Evolutionary conservation across 2,888 invertebrate genomes (phyloP).

Genomic region (Dryadula phaetusa): DNA sequence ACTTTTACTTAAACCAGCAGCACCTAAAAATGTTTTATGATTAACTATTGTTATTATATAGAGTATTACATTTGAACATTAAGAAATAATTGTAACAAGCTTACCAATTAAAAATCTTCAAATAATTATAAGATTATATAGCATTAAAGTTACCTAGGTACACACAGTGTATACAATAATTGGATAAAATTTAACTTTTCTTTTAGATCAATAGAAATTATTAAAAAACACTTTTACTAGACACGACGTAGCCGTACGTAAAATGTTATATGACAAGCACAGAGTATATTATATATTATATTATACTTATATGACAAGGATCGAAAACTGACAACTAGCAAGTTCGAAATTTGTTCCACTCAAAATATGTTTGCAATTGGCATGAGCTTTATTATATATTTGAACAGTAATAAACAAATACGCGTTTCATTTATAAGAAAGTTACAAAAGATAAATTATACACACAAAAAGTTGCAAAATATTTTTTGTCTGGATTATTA

Average conservation of each 20-base stretch:
- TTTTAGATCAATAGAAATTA: not conserved
- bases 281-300: too few species aligned
- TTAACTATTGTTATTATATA: not conserved
- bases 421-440: too few species aligned
- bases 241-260: constrained; percentile 14
- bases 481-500: too few species aligned
- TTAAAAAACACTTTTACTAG: not conserved
- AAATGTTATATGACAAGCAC: constrained; percentile 6
- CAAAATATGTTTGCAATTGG: too few species aligned
- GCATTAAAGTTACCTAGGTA: not conserved
- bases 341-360: too few species aligned
- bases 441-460: too few species aligned
- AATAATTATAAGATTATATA: not conserved
- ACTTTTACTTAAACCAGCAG: not conserved
- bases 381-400: too few species aligned
- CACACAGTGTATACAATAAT: not conserved
- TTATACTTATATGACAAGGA: too few species aligned
- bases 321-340: constrained; percentile 1
- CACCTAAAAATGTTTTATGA: not conserved
- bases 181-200: not conserved
- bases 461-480: too few species aligned
- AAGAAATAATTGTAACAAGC: not conserved
- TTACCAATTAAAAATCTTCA: not conserved
- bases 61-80: not conserved
- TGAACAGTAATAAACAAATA: too few species aligned